A percentile compares a stretch with the other conserved stretches of the same genome.
Conservation (phyloP, 2,113 vertebrate genomes). For the Corythaixoides concolor region DNA sequence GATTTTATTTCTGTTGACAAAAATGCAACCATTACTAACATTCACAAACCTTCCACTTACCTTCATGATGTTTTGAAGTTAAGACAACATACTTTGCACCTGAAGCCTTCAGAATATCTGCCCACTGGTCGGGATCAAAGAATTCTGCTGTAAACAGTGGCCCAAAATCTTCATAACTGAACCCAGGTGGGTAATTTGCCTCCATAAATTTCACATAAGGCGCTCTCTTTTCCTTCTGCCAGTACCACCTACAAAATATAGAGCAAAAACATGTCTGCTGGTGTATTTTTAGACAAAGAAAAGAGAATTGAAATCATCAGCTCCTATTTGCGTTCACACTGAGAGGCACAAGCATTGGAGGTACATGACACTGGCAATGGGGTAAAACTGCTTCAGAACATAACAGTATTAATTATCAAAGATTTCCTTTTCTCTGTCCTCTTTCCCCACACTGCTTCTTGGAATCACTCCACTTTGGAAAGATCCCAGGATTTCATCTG, state of each 20-base stretch:
- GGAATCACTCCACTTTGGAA: background rate
- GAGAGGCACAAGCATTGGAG: background rate
- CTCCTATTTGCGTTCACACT: background rate
- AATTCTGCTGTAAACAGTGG: conserved; percentile 89
- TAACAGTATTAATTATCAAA: background rate
- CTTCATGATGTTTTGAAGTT: conserved; percentile 98
- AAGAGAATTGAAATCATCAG: background rate
- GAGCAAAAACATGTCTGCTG: background rate
- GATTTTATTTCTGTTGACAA: background rate
- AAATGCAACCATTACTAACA: background rate
- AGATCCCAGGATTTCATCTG: background rate
- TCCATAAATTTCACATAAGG: conserved; percentile 89
- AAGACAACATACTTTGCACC: conserved; percentile 95
- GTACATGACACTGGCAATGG: background rate
- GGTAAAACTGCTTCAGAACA: background rate
- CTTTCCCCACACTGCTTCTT: background rate
- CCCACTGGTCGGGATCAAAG: conserved; percentile 88
- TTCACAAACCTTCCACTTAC: conserved; percentile 65
- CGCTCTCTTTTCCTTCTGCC: conserved; percentile 79
- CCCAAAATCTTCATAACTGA: conserved; percentile 91
- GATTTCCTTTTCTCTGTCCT: background rate
- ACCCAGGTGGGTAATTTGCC: conserved; percentile 87
- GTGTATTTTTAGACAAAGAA: background rate
- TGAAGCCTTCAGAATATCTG: conserved; percentile 84
- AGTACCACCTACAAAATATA: conserved; percentile 85